A percentile compares a stretch with the other conserved stretches of the same genome.
Conservation (phyloP, 2,888 invertebrate genomes). For the Erebia palarica region DNA sequence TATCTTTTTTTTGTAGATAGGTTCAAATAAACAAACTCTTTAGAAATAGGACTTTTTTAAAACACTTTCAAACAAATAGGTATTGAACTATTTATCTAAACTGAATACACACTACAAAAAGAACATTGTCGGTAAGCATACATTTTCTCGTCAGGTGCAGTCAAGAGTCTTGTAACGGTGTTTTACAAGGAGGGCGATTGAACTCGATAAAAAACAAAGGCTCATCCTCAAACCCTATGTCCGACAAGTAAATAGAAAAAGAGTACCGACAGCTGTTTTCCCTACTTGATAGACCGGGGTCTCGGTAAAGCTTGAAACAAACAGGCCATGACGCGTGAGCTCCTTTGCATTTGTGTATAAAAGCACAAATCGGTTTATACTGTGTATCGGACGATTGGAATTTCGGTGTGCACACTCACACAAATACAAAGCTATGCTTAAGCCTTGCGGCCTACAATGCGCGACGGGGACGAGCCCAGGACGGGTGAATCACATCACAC, state of each 20-base stretch:
- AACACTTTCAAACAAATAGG: too few relatives aligned
- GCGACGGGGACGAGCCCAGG: too few relatives aligned
- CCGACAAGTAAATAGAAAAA: slow-evolving; percentile 50
- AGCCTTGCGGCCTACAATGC: too few relatives aligned
- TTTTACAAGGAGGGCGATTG: slow-evolving; percentile 23
- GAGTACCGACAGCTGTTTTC: slow-evolving; percentile 74
- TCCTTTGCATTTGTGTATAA: too few relatives aligned
- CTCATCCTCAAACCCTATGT: slow-evolving; percentile 16
- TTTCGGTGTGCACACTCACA: too few relatives aligned
- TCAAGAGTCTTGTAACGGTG: slow-evolving; percentile 17
- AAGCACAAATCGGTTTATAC: too few relatives aligned
- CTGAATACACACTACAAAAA: not conserved
- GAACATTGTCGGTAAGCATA: not conserved
- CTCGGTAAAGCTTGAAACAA: slow-evolving; percentile 46
- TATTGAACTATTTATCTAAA: not conserved
- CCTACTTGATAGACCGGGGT: slow-evolving; percentile 66
- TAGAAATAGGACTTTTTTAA: too few relatives aligned
- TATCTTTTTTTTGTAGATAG: too few relatives aligned
- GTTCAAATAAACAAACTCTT: too few relatives aligned
- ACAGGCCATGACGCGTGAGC: not conserved
- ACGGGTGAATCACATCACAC: too few relatives aligned
- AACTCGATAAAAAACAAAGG: slow-evolving; percentile 30
- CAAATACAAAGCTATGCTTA: too few relatives aligned
- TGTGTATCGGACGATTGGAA: too few relatives aligned
- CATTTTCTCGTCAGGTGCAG: slow-evolving; percentile 16